A percentile compares a stretch with the other conserved stretches of the same genome.
Conservation (phyloP, 1,140 invertebrate species). For the Drosophila paulistorum region DNA sequence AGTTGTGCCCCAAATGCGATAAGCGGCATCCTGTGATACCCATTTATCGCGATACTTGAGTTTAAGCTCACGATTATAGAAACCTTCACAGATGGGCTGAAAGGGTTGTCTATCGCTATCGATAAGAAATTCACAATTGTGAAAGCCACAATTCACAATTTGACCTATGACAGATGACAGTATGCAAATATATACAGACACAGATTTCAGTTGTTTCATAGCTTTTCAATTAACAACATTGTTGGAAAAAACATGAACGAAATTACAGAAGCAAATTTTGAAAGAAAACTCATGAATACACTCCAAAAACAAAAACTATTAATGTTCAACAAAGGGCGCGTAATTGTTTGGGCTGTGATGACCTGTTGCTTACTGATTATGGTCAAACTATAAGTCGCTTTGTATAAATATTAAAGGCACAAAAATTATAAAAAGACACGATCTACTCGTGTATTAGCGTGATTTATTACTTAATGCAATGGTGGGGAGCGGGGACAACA, state of each 20-base stretch:
- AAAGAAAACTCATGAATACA: background rate
- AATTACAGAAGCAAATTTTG: conserved; percentile 19
- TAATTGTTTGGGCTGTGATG: no score
- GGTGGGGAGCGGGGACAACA: no score
- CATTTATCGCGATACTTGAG: conserved; percentile 31
- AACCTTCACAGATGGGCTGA: conserved; percentile 6
- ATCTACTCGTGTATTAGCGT: no score
- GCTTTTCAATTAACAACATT: conserved; percentile 11
- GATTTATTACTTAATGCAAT: no score
- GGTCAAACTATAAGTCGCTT: no score
- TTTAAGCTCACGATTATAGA: conserved; percentile 23
- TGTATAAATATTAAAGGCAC: no score
- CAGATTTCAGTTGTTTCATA: conserved; percentile 26
- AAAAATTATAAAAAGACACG: no score
- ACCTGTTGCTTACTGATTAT: no score
- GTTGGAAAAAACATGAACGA: background rate
- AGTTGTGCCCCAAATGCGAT: conserved; percentile 29
- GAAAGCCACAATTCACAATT: conserved; percentile 11
- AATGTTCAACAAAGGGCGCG: no score
- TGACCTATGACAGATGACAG: background rate
- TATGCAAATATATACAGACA: conserved; percentile 3
- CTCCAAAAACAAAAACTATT: no score
- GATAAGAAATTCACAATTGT: conserved; percentile 38
- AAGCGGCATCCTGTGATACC: conserved; percentile 13
- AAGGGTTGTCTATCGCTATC: conserved; percentile 13